Evolutionary conservation across 2,797 vertebrate species (phyloP), one percentile per base, ranked within the genome.

Genomic region (Rhabdomys pumilio): DNA sequence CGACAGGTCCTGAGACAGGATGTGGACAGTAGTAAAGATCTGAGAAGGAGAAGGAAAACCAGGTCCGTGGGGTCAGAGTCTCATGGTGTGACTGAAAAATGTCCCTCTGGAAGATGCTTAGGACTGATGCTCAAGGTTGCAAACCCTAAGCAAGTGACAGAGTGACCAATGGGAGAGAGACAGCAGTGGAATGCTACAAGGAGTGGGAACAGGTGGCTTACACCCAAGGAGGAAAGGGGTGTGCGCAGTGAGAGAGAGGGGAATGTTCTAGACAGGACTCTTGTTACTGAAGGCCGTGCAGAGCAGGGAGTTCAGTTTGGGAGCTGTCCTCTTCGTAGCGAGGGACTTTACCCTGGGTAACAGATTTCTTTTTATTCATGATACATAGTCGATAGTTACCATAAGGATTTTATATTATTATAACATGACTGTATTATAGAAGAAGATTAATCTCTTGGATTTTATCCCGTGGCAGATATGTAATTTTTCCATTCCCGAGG

Each of bases 361-460:
- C 19, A 17, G n/a, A 1, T 55, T 53, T 86, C 67, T 82, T 94
- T 88, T 26, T 44, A 85, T 73, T 41, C 81, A 13, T 20, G 63
- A 53, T 75, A 29, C 55, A 65, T 47, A 47, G 59, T 55, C 0
- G 6, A 4, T 15, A 65, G 53, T 84, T 89, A 69, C 9, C 82
- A 69, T 73, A 50, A 79, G 81, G 82, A 69, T 90, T 77, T 93
- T 72, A 31, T 47, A 75, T 73, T 91, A 91, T 80, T 93, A 79
- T 84, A 91, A 86, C 92, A 85, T 95, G 61, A 47, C 38, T 87
- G 38, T 29, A 65, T 97, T 96, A 79, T 6, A 83, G 82, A 63
- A 83, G 91, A 90, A 95, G 75, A 31, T 61, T 82, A 61, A 83
- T 80, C 67, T 44, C 6, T 57, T 75, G 65, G 59, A 72, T 89